Percentiles rank a stretch among this genome's conserved stretches.
Conservation (phyloP, 2,888 invertebrate species). For the Dicroscelio sp. region DNA sequence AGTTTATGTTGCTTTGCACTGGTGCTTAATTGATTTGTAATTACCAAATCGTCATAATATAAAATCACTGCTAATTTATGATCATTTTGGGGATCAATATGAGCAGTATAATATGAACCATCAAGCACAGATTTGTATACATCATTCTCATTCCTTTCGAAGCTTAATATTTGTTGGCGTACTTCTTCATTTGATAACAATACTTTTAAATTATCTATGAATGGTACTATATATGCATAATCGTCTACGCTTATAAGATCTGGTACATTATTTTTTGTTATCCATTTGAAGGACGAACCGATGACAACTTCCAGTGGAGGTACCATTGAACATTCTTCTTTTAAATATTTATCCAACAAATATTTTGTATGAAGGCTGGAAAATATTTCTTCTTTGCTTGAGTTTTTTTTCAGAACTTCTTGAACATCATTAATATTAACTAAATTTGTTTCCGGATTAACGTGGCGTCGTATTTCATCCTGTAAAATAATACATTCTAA, state of each 20-base stretch:
- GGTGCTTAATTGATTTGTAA: conserved; percentile 41
- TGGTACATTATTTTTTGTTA: neutral
- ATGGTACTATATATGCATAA: conserved; percentile 72
- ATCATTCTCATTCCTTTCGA: no score
- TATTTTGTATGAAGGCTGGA: neutral
- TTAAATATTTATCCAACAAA: conserved; percentile 31
- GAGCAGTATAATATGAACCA: conserved; percentile 11
- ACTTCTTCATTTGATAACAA: conserved; percentile 19
- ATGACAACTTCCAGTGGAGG: neutral
- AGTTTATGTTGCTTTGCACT: conserved; percentile 38
- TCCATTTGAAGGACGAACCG: conserved; percentile 7
- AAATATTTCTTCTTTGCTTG: neutral
- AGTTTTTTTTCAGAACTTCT: neutral
- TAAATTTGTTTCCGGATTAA: neutral
- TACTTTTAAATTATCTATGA: conserved; percentile 65
- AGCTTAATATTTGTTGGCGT: no score
- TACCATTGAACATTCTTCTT: conserved; percentile 18
- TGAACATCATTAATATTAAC: neutral
- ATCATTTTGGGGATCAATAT: neutral
- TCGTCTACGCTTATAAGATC: conserved; percentile 47
- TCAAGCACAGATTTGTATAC: neutral
- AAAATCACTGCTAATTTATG: neutral
- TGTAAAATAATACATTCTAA: neutral
- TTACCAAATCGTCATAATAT: neutral
- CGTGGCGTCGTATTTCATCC: neutral